A percentile compares a stretch with the other conserved stretches of the same genome.
Conservation (phyloP, 2,113 vertebrate genomes). For the Thermophis baileyi region DNA sequence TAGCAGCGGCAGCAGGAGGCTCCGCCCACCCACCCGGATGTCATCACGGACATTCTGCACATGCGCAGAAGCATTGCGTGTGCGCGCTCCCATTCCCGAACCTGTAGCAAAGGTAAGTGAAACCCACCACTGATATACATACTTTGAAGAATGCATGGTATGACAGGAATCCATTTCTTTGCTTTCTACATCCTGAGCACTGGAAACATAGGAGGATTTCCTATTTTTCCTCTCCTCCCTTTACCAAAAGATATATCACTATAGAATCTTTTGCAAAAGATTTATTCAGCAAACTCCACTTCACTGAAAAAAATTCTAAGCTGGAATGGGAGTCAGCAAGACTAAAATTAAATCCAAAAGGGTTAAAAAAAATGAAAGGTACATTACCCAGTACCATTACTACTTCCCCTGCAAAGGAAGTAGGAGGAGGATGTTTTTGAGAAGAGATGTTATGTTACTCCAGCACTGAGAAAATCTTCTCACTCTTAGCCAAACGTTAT, state of each 20-base stretch:
- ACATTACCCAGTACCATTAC: background rate
- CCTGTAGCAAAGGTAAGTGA: too few species aligned
- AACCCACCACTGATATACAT: too few species aligned
- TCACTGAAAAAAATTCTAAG: background rate
- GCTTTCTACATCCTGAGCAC: background rate
- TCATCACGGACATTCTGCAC: too few species aligned
- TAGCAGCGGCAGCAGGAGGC: too few species aligned
- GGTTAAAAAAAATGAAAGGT: background rate
- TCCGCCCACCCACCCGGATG: too few species aligned
- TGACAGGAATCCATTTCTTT: background rate
- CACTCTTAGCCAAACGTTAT: background rate
- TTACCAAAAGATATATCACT: background rate
- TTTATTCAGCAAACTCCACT: background rate
- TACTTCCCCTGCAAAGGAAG: background rate
- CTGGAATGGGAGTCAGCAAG: background rate
- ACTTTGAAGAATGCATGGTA: background rate
- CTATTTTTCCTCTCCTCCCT: background rate
- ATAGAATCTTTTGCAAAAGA: background rate
- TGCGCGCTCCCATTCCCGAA: too few species aligned
- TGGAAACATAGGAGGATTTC: background rate
- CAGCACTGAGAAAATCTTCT: background rate
- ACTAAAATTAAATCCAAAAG: background rate
- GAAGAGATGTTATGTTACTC: background rate
- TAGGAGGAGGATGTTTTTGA: background rate
- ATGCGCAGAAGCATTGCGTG: too few species aligned